phyloP scores from a whole-genome alignment of 1,140 invertebrate species.

The Camponotus floridanus region DNA sequence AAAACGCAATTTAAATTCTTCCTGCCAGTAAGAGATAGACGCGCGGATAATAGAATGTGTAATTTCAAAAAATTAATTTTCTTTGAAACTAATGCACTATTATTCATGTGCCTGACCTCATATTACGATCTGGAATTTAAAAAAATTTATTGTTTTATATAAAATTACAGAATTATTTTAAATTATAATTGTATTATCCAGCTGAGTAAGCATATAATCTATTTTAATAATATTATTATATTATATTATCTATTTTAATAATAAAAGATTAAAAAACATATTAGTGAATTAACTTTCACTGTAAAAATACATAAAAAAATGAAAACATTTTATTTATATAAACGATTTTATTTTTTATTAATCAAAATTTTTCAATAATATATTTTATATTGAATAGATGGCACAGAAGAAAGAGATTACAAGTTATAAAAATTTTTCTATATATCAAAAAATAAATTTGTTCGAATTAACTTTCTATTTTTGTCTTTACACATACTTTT shows the following conservation, averaged over 20 bases:
- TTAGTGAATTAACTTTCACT: background rate
- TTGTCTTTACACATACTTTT: background rate
- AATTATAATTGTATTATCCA: no score
- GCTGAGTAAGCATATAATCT: no score
- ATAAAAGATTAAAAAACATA: background rate
- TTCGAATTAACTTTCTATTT: background rate
- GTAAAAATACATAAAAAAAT: background rate
- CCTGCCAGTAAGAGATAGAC: no score
- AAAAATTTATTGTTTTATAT: no score
- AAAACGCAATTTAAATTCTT: no score
- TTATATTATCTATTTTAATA: background rate
- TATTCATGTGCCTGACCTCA: no score
- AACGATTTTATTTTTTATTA: background rate
- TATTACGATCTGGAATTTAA: no score
- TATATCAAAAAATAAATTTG: background rate
- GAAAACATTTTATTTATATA: background rate
- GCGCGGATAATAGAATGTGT: no score
- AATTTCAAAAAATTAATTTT: no score
- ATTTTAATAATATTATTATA: no score
- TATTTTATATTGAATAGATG: background rate
- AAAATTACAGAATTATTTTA: no score
- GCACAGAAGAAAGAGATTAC: background rate
- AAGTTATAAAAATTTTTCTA: slow-evolving; percentile 1
- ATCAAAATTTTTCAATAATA: background rate
- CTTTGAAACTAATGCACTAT: no score